Conservation (phyloP, 2,888 invertebrate genomes). For the Syrista parreyssii region DNA sequence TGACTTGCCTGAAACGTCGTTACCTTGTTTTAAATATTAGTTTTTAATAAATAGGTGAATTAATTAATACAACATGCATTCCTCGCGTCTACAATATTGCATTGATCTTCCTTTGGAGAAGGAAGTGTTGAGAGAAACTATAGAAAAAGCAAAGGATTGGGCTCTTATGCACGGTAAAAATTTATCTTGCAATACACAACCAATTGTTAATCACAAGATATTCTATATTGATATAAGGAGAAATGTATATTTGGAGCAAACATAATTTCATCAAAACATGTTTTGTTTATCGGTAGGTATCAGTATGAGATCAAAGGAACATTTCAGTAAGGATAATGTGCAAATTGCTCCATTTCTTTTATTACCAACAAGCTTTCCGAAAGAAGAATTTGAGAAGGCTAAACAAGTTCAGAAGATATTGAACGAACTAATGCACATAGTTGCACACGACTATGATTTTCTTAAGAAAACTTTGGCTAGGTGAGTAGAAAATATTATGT, state of each 20-base stretch:
- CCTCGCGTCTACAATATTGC: slow-evolving; percentile 69
- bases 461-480: slow-evolving; percentile 76
- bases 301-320: slow-evolving; percentile 78
- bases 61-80: slow-evolving; percentile 28
- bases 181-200: neutral
- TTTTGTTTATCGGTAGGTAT: slow-evolving; percentile 66
- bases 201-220: neutral
- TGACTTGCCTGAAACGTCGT: neutral
- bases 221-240: neutral
- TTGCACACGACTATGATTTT: slow-evolving; percentile 86
- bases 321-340: slow-evolving; percentile 76
- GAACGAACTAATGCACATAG: slow-evolving; percentile 85
- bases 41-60: neutral
- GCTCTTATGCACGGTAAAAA: slow-evolving; percentile 79
- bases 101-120: slow-evolving; percentile 76
- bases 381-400: slow-evolving; percentile 80
- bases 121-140: slow-evolving; percentile 72
- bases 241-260: neutral
- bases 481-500: slow-evolving; percentile 43
- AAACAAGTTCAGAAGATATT: slow-evolving; percentile 78
- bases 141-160: slow-evolving; percentile 84
- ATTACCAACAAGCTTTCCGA: slow-evolving; percentile 83
- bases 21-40: neutral
- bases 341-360: slow-evolving; percentile 85
- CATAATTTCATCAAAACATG: neutral